Evolutionary conservation across 2,113 vertebrate species (phyloP), one percentile per base, ranked within the genome.

Genomic region (Hippocampus barbouri): DNA sequence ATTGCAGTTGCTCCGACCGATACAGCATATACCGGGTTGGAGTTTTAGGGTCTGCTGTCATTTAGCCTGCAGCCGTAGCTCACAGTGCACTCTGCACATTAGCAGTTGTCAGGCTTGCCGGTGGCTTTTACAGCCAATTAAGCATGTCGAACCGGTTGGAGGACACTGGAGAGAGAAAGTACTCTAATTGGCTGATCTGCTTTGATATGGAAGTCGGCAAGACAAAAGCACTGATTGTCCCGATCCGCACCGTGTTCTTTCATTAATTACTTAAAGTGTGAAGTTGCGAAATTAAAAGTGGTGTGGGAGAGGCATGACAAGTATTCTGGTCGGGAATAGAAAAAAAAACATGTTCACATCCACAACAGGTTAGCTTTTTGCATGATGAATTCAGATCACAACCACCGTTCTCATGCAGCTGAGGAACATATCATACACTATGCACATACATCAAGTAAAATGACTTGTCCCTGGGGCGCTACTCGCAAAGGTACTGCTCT

Each of bases 121-220:
- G 41, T 66, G 63, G n/a, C 63, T 47, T 47, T 66, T 66, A 25
- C 64, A 47, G 64, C 64, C 64, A 66, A 66, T 66, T 66, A 66
- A 47, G 23, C n/a, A 47, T 47, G 43, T 47, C 64, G 23, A 47
- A 66, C 41, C 38, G 27, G 64, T 23, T 47, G 64, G 64, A 66
- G 41, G 64, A 66, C 43, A 27, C 9, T 9, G 41, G 23, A 27
- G 41, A 66, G 43, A 14, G 15, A 66, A 47, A 45, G 11, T 5
- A 27, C 64, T 66, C 43, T 66, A 66, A 66, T 47, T 66, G 64
- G 64, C 43, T 66, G 43, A 66, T 27, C n/a, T 18, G 43, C 40
- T 43, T 18, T 47, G 40, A 27, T 47, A 47, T 40, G 64, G 43
- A 27, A 47, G 59, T 61, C 59, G 3, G 41, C 38, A 65, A 23